Evolutionary conservation across 2,113 vertebrate species (phyloP), one percentile per base, ranked within the genome.

Genomic region (Pluvialis apricaria): DNA sequence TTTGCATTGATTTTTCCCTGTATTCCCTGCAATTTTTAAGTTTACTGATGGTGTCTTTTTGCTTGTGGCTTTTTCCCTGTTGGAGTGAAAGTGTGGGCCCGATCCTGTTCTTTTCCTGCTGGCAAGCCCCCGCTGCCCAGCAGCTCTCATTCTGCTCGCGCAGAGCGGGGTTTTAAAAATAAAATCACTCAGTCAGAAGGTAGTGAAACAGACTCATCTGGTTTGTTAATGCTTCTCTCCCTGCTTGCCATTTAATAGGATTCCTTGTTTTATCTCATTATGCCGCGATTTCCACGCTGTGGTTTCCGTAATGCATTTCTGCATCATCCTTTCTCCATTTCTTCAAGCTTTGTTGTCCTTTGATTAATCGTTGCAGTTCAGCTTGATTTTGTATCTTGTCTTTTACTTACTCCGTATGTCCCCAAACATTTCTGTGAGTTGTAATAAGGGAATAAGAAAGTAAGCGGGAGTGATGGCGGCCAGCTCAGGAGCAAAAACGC

Each of bases 231-330:
- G 52, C 77, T 76, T 15, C 60, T 79, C 77, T 88, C 90, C 77
- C 66, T 68, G 47, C 68, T 92, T 91, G 84, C 78, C 9, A 0
- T 76, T 77, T 71, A 76, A 72, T 15, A 32, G 58, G 55, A 87
- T 92, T 93, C 88, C 93, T 70, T 62, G 85, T 88, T 96, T 78
- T 86, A 38, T 86, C 88, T 94, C 79, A 32, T 84, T 64, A 10
- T 45, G 88, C 85, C 2, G 2, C 0, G 4, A 77, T 96, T 91
- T 86, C 91, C 80, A 21, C 57, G 0, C 80, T 73, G 69, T 65
- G 89, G 86, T 96, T 97, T 96, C 90, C 68, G 9, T 34, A 55
- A 62, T 1, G n/a, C 3, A 0, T 73, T 83, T 78, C 64, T 47
- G 80, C 7, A 4, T 77, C 75, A 40, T 42, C 64, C 75, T 69